A percentile compares a stretch with the other conserved stretches of the same genome.
Evolutionary conservation across 2,113 vertebrate species (phyloP).

Genomic region (Leiothrix lutea): DNA sequence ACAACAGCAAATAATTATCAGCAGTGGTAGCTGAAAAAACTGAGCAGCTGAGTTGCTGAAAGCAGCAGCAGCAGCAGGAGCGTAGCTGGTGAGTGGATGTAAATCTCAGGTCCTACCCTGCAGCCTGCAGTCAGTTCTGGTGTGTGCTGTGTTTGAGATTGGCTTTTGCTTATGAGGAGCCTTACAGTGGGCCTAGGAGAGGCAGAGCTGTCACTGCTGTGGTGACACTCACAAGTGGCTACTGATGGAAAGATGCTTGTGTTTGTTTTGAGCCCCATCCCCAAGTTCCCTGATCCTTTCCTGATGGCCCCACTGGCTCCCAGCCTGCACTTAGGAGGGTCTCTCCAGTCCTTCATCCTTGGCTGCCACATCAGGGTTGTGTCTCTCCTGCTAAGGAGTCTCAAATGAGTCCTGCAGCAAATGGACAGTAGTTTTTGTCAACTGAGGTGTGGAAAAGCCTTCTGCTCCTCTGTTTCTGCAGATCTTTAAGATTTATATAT

Average conservation of each 20-base stretch:
- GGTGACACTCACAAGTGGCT: not conserved
- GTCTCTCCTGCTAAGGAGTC: not conserved
- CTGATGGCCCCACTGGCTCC: not conserved
- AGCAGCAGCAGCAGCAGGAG: not conserved
- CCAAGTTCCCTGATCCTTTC: not conserved
- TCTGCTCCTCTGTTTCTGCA: conserved; percentile 15
- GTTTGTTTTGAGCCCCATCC: not conserved
- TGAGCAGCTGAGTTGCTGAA: not conserved
- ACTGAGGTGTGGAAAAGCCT: conserved; percentile 29
- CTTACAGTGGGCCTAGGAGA: not conserved
- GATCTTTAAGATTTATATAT: conserved; percentile 20
- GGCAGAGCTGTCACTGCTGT: not conserved
- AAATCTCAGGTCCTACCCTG: not conserved
- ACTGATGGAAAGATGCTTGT: not conserved
- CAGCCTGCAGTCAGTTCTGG: not conserved
- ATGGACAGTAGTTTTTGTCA: conserved; percentile 3
- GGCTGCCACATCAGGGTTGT: not conserved
- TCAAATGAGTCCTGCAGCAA: not conserved
- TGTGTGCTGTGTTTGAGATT: not conserved
- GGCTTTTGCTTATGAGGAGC: not conserved
- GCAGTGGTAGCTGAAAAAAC: not conserved
- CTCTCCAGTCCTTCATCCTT: not conserved
- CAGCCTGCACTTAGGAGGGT: not conserved
- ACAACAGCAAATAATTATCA: not conserved
- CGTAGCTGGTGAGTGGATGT: not conserved